Base-by-base conservation (phyloP, 1,140 invertebrate genomes). In the Solenopsis fugax region DNA sequence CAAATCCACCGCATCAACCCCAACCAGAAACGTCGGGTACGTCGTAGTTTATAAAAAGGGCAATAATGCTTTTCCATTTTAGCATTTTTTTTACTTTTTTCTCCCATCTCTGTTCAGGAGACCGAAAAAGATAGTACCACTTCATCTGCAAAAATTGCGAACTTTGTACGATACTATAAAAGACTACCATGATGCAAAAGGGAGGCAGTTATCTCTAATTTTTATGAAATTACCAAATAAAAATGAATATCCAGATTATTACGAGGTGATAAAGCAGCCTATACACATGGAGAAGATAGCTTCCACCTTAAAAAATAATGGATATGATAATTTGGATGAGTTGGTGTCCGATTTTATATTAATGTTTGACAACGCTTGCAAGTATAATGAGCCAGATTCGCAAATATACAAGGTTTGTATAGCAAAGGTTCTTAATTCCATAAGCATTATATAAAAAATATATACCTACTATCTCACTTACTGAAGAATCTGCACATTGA, bases 301-400 rank as follows among this genome's bases (percentile, higher is more conserved):
- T 0, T 97, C 98, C 65, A 99, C 98, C 92, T 95, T 99, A 58
- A 98, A 98, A 93, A 96, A 96, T 86, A 96, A 96, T 67, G 94
- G 94, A 1, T 99, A 99, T 94, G 97, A 98, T 18, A 97, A 96
- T 81, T 95, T 99, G 10, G 98, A 99, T 73, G 98, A 99, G 88
- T 95, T 99, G 58, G 97, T 99, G 0, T 97, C 97, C 0, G 99
- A 99, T 95, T 98, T 99, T 93, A 97, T 98, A 89, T 96, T 99
- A 18, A 99, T 99, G 98, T 99, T 99, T 95, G 99, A 99, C 92
- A 99, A 99, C 95, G 99, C 99, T 41, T 99, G 99, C 96, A 99
- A 99, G 95, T 99, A 99, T 94, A 99, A 99, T 95, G 99, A 99
- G 94, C 99, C 99, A 0, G 99, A 99, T 94, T 99, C 99, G 0